Evolutionary conservation across 2,797 vertebrate genomes (phyloP).

Genomic region (Rhynchonycteris naso): DNA sequence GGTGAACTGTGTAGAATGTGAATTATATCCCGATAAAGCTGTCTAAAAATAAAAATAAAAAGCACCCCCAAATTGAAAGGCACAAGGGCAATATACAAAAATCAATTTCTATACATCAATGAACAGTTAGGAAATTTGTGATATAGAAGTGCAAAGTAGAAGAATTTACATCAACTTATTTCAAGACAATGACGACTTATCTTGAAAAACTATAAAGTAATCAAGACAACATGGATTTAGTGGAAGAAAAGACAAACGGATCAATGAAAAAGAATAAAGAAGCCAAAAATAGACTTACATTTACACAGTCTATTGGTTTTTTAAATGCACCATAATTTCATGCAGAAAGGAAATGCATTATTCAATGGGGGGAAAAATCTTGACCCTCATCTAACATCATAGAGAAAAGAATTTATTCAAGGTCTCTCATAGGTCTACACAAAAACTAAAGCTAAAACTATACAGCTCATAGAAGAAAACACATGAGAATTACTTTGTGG

Average conservation of each 20-base stretch:
- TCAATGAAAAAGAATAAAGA: neutral
- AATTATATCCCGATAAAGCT: neutral
- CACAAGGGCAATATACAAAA: neutral
- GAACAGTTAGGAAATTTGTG: neutral
- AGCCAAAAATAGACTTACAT: neutral
- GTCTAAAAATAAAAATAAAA: neutral
- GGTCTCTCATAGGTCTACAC: neutral
- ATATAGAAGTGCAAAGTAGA: neutral
- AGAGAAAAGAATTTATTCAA: neutral
- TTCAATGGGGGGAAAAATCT: neutral
- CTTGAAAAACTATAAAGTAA: neutral
- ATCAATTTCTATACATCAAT: neutral
- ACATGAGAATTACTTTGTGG: constrained; percentile 7
- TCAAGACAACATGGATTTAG: neutral
- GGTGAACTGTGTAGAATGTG: neutral
- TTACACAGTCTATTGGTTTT: neutral
- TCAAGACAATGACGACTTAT: neutral
- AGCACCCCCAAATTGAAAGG: neutral
- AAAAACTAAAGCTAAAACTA: neutral
- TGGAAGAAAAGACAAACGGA: neutral
- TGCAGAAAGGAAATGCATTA: neutral
- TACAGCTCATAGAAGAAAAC: neutral
- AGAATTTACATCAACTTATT: neutral
- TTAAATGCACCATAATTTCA: neutral
- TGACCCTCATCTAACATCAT: neutral